Percentiles rank a stretch among this genome's conserved stretches.
These are phyloP conservation scores for Vespertilio murinus DNA, from an alignment of 2,797 vertebrate genomes.

Conservation along the genomic window DNA sequence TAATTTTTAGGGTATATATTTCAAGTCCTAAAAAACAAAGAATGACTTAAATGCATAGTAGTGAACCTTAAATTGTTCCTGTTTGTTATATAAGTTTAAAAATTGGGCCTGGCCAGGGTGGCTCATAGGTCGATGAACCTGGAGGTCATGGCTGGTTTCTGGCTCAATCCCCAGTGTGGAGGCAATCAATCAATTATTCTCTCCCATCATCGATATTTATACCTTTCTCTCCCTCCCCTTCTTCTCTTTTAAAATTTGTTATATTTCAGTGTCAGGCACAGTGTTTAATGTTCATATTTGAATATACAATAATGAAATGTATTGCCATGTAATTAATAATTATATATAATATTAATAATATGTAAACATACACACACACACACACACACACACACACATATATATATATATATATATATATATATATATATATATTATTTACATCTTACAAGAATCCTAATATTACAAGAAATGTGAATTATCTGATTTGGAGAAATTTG, in stretches of 20 bases:
- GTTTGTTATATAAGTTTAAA: neutral
- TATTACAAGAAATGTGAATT: slow-evolving; percentile 20
- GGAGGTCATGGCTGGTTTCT: no score
- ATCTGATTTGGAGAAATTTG: neutral
- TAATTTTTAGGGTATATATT: neutral
- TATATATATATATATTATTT: neutral
- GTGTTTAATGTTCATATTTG: neutral
- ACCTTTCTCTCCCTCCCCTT: no score
- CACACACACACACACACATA: neutral
- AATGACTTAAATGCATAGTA: neutral
- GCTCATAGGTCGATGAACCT: no score
- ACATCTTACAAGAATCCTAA: neutral
- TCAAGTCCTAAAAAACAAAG: slow-evolving; percentile 8
- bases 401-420: neutral
- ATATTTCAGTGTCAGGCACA: slow-evolving; percentile 21
- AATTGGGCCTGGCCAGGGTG: neutral
- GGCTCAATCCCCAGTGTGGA: no score
- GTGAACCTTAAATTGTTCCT: neutral
- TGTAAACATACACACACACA: no score
- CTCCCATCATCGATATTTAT: no score
- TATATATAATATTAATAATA: neutral
- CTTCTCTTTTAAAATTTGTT: neutral
- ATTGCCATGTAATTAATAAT: neutral
- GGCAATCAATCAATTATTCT: no score
- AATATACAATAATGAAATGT: neutral